Evolutionary conservation across 2,888 invertebrate species (phyloP).

Genomic region (Phania funesta): DNA sequence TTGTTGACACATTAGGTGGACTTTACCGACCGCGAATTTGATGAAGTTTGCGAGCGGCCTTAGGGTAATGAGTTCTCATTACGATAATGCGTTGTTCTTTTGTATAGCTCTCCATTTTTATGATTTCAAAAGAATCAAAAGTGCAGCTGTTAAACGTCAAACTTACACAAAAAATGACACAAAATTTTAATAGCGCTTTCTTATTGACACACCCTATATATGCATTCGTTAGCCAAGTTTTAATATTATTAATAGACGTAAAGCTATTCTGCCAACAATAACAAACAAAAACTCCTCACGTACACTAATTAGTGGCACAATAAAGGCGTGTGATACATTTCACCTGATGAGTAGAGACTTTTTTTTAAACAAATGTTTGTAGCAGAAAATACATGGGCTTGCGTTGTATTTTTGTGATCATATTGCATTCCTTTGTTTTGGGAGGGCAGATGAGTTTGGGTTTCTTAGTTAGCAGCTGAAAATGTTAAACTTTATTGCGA

Average conservation of each 20-base stretch:
- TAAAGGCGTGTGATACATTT: slow-evolving; percentile 66
- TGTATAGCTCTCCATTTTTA: no score
- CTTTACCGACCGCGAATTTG: no score
- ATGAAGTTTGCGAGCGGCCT: no score
- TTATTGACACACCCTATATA: no score
- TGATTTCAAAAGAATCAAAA: no score
- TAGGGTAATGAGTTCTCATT: no score
- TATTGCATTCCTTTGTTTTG: background rate
- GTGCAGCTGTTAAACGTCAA: no score
- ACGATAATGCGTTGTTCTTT: no score
- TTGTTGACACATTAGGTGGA: no score
- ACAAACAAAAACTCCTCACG: slow-evolving; percentile 52
- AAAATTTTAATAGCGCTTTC: no score
- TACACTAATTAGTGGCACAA: slow-evolving; percentile 64
- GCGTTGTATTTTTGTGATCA: background rate
- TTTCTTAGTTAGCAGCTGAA: background rate
- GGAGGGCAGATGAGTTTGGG: background rate
- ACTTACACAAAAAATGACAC: no score
- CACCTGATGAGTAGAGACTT: slow-evolving; percentile 47
- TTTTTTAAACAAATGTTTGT: background rate
- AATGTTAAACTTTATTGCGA: no score
- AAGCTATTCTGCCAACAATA: slow-evolving; percentile 23
- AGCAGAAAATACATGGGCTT: background rate
- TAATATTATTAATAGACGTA: slow-evolving; percentile 32
- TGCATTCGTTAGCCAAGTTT: slow-evolving; percentile 33